Conservation (phyloP, 2,113 vertebrate genomes). For the Hypanus sabinus region DNA sequence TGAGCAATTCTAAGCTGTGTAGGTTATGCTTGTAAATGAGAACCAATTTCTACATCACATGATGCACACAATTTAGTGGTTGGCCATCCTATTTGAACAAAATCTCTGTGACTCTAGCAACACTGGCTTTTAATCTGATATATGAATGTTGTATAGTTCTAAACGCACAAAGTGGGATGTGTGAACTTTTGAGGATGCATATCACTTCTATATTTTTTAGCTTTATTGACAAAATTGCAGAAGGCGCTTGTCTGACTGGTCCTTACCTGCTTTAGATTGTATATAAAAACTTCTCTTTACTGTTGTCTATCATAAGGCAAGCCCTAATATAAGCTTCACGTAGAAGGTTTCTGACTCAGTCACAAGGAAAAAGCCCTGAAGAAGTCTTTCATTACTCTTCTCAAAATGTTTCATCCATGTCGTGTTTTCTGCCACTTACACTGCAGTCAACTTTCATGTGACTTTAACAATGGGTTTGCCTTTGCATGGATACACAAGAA, state of each 20-base stretch:
- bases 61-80: background rate
- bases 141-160: background rate
- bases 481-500: no score
- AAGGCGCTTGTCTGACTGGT: background rate
- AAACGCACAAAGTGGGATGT: background rate
- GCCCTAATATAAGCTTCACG: background rate
- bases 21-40: no score
- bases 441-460: background rate
- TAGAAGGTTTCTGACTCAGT: background rate
- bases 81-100: background rate
- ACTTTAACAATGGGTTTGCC: background rate
- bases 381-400: background rate
- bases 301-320: background rate
- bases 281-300: no score
- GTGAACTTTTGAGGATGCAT: background rate
- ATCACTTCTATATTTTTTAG: background rate
- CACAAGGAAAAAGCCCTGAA: background rate
- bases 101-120: background rate
- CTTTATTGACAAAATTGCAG: background rate
- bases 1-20: no score
- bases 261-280: no score
- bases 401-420: background rate
- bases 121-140: background rate
- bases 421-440: background rate
- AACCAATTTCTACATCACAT: background rate